Conservation (phyloP, 2,113 vertebrate genomes). For the Willisornis vidua region DNA sequence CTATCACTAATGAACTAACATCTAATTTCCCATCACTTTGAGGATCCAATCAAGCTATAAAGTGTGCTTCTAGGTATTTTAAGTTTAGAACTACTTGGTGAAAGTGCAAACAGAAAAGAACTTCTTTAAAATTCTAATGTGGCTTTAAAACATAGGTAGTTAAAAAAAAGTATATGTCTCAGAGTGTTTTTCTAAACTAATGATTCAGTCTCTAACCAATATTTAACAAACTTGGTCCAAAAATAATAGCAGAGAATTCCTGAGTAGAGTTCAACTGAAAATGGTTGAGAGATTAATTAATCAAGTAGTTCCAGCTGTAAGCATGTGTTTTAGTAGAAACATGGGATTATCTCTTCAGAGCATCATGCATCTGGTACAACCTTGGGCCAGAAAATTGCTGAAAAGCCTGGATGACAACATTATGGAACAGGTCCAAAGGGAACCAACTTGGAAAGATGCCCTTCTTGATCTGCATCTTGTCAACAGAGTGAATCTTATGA, state of each 20-base stretch:
- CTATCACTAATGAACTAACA: background rate
- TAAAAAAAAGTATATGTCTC: background rate
- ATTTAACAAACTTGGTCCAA: background rate
- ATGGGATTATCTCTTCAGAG: background rate
- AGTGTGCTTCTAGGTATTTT: background rate
- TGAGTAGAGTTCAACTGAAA: background rate
- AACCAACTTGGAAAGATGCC: background rate
- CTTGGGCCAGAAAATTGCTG: background rate
- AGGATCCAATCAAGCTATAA: background rate
- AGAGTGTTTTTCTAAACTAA: background rate
- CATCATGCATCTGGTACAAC: background rate
- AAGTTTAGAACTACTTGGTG: background rate
- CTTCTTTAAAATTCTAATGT: background rate
- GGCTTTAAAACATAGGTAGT: background rate
- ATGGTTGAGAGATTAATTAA: background rate
- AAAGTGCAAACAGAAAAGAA: background rate
- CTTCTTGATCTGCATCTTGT: background rate
- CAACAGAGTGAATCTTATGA: background rate
- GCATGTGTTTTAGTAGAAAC: background rate
- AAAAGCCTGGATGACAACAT: background rate
- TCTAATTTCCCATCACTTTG: background rate
- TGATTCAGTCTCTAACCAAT: background rate
- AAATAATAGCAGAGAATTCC: background rate
- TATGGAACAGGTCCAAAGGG: background rate
- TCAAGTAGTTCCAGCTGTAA: background rate